Evolutionary conservation across 1,140 invertebrate species (phyloP).

Genomic region (Macrotrachela quadricornifera): DNA sequence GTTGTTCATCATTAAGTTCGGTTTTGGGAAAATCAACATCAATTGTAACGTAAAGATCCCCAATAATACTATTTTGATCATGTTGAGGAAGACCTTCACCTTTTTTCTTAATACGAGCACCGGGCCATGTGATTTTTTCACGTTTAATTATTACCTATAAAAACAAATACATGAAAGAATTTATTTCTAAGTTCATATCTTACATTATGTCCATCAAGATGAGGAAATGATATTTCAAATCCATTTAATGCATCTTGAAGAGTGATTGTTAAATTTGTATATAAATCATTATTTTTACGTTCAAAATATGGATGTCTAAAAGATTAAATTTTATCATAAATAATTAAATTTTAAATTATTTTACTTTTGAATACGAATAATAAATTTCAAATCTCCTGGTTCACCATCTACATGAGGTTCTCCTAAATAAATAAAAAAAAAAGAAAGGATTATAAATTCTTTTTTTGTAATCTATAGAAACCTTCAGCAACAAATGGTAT

Average conservation of each 20-base stretch:
- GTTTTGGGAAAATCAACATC: constrained; percentile 92
- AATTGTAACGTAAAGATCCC: constrained; percentile 83
- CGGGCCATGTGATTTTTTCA: constrained; percentile 91
- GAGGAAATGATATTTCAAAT: constrained; percentile 68
- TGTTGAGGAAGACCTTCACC: constrained; percentile 97
- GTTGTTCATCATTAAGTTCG: constrained; percentile 57
- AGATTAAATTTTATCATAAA: background rate
- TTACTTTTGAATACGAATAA: constrained; percentile 56
- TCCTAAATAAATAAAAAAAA: too few relatives aligned
- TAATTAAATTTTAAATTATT: constrained; percentile 11
- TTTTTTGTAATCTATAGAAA: too few relatives aligned
- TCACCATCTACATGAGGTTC: constrained; percentile 97
- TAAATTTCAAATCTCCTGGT: constrained; percentile 76
- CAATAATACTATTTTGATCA: constrained; percentile 84
- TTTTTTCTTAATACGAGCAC: constrained; percentile 76
- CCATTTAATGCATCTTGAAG: constrained; percentile 73
- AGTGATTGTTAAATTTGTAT: constrained; percentile 88
- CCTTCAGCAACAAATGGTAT: constrained; percentile 75
- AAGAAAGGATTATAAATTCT: too few relatives aligned
- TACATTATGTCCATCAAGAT: constrained; percentile 84
- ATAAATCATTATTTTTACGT: constrained; percentile 75
- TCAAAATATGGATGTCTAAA: constrained; percentile 62
- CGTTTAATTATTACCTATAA: constrained; percentile 42
- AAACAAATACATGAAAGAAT: background rate
- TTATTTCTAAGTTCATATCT: constrained; percentile 12